These are phyloP conservation scores for Mormyrus iriodes DNA, from an alignment of 2,113 vertebrate species.

Conservation along the genomic window DNA sequence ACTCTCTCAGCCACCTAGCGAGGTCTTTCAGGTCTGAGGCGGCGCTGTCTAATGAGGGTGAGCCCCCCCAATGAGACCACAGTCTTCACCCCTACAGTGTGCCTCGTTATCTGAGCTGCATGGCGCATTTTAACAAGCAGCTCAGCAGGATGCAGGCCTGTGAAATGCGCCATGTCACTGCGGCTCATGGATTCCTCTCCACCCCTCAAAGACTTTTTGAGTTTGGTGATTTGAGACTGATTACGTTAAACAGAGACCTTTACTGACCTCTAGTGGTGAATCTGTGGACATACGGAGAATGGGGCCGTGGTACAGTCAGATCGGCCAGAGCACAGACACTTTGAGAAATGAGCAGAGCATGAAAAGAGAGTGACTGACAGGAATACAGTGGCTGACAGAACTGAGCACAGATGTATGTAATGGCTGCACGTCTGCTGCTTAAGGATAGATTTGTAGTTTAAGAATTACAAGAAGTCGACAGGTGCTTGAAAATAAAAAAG, in stretches of 20 bases:
- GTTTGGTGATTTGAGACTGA: background rate
- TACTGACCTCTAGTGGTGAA: conserved; percentile 24
- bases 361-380: conserved; percentile 30
- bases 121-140: background rate
- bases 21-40: conserved; percentile 64
- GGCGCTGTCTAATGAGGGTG: conserved; percentile 79
- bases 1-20: conserved; percentile 55
- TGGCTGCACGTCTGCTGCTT: background rate
- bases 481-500: background rate
- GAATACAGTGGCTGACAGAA: background rate
- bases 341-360: conserved; percentile 5
- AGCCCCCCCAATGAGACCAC: conserved; percentile 33
- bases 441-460: background rate
- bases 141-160: background rate
- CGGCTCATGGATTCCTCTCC: background rate
- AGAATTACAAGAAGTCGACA: background rate
- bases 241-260: background rate
- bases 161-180: background rate
- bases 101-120: background rate
- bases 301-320: background rate
- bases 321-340: background rate
- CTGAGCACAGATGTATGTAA: background rate
- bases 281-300: background rate
- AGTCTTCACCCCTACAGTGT: background rate
- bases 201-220: background rate